phyloP scores from a whole-genome alignment of 1,140 invertebrate genomes.

The Holotrichia oblita region DNA sequence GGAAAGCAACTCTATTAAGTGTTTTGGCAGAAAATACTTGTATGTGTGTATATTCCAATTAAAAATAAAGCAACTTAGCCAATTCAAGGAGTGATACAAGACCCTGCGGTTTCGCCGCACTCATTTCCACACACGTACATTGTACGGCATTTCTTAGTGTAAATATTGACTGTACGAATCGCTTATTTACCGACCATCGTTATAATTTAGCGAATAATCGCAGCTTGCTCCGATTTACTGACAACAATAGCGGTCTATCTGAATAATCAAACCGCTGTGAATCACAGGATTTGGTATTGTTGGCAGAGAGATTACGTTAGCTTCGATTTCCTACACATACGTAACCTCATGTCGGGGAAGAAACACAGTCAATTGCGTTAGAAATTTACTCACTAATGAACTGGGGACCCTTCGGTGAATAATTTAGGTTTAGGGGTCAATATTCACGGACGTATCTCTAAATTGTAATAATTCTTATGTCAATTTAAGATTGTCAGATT shows the following conservation, averaged over 20 bases:
- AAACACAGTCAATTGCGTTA: neutral
- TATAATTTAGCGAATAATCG: slow-evolving; percentile 2
- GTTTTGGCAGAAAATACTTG: no score
- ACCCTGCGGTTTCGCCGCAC: no score
- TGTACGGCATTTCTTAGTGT: neutral
- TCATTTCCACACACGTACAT: no score
- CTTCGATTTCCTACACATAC: neutral
- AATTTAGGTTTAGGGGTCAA: no score
- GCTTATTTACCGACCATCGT: neutral
- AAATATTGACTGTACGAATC: neutral
- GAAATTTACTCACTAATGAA: slow-evolving; percentile 2
- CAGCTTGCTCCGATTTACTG: neutral
- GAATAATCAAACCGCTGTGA: neutral
- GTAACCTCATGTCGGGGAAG: neutral
- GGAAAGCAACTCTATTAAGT: no score
- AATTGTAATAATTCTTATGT: no score
- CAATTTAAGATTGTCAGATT: no score
- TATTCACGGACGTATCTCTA: no score
- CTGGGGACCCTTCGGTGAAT: neutral
- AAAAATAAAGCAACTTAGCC: no score
- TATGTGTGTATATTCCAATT: no score
- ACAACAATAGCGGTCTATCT: neutral
- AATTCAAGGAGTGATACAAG: no score
- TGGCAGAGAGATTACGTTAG: neutral
- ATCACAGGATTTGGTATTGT: neutral